phyloP scores from a whole-genome alignment of 2,888 invertebrate genomes.

The Microctonus brassicae region DNA sequence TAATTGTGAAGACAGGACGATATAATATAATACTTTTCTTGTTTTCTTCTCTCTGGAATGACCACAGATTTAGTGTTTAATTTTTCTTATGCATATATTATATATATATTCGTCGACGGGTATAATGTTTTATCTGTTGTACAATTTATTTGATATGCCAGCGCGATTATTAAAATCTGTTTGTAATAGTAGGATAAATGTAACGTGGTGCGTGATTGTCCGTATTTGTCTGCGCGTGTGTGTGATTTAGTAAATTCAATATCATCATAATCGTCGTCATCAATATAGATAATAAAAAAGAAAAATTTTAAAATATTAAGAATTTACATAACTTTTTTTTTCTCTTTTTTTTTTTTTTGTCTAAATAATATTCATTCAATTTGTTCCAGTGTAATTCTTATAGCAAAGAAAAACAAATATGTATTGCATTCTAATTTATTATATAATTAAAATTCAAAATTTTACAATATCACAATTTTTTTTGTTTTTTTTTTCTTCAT shows the following conservation, averaged over 20 bases:
- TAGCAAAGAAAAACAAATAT: neutral
- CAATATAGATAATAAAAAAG: neutral
- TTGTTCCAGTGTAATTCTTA: neutral
- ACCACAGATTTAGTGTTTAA: slow-evolving; percentile 4
- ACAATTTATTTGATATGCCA: slow-evolving; percentile 13
- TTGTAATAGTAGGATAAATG: neutral
- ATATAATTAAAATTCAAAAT: slow-evolving; percentile 1
- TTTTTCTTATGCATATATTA: neutral
- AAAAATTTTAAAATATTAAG: neutral
- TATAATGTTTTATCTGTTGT: slow-evolving; percentile 13
- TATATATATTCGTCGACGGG: neutral
- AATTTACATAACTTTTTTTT: neutral
- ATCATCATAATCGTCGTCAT: slow-evolving; percentile 4
- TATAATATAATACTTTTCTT: neutral
- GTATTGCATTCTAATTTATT: slow-evolving; percentile 1
- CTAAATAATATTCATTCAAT: neutral
- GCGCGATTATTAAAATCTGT: slow-evolving; percentile 3
- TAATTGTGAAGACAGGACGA: neutral
- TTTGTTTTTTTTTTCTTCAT: neutral
- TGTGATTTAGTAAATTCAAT: neutral
- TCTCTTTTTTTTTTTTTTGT: neutral
- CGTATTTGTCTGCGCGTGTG: neutral
- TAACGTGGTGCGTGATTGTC: neutral
- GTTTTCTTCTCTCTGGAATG: neutral
- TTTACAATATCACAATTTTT: neutral